Conservation (phyloP, 2,113 vertebrate species). For the Melospiza georgiana region DNA sequence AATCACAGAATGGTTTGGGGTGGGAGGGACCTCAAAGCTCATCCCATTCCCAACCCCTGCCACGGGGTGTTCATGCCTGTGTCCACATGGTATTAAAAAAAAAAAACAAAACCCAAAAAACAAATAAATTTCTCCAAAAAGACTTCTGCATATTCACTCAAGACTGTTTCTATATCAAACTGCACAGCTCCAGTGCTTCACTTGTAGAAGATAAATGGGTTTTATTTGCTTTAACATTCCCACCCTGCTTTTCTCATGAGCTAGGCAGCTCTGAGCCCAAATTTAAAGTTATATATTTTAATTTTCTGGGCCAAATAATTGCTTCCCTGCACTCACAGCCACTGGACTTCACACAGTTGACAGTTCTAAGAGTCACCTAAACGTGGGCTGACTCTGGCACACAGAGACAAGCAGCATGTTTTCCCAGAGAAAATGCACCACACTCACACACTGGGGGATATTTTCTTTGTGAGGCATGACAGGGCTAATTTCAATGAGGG, state of each 20-base stretch:
- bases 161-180: not conserved
- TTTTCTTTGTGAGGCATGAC: not conserved
- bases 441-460: not conserved
- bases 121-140: not conserved
- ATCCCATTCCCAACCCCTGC: not conserved
- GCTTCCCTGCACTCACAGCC: not conserved
- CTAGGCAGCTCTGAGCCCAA: not conserved
- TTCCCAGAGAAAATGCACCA: not conserved
- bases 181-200: not conserved
- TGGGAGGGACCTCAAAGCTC: not conserved
- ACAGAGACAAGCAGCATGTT: not conserved
- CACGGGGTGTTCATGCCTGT: fast-evolving
- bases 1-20: not conserved
- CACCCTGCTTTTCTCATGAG: not conserved
- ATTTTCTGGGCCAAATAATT: not conserved
- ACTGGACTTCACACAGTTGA: not conserved
- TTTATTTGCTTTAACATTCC: not conserved
- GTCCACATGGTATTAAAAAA: not conserved
- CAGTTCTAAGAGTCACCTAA: not conserved
- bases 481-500: not conserved
- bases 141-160: not conserved
- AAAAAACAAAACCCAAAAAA: too few species aligned
- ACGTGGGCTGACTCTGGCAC: not conserved
- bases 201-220: not conserved
- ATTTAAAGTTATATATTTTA: not conserved